Percentiles rank a stretch among this genome's conserved stretches.
Conservation (phyloP, 2,888 invertebrate genomes). For the Gisinianus flammeolus region DNA sequence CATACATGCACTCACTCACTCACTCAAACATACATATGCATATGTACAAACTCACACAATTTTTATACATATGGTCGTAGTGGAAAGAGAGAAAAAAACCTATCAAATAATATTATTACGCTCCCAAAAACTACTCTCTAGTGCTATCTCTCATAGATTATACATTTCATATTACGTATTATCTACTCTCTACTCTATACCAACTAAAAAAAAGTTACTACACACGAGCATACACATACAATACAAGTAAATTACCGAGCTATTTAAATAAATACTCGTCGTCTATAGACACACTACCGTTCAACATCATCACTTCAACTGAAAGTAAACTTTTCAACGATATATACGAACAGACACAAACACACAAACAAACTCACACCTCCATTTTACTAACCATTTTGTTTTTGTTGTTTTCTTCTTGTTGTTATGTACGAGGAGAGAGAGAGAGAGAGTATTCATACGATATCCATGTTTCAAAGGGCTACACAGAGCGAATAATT, state of each 20-base stretch:
- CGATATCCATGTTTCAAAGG: background rate
- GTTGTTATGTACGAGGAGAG: too few relatives aligned
- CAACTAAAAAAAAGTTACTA: background rate
- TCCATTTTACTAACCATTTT: too few relatives aligned
- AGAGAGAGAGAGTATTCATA: background rate
- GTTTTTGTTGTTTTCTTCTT: too few relatives aligned
- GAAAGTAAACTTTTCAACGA: constrained; percentile 23
- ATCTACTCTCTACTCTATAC: background rate
- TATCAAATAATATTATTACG: background rate
- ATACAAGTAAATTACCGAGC: constrained; percentile 26
- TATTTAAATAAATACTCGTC: constrained; percentile 36
- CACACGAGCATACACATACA: background rate
- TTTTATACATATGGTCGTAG: background rate
- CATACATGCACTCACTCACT: background rate
- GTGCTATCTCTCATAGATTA: too few relatives aligned
- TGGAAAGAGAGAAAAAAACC: background rate
- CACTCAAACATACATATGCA: background rate
- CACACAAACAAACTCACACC: too few relatives aligned
- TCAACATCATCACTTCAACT: constrained; percentile 34
- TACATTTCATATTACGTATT: too few relatives aligned
- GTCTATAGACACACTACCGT: constrained; percentile 23
- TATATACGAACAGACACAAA: too few relatives aligned
- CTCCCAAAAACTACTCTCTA: background rate
- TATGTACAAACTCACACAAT: background rate
- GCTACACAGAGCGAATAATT: constrained; percentile 25